Evolutionary conservation across 2,113 vertebrate species (phyloP), one percentile per base, ranked within the genome.

Genomic region (Microtus oregoni): DNA sequence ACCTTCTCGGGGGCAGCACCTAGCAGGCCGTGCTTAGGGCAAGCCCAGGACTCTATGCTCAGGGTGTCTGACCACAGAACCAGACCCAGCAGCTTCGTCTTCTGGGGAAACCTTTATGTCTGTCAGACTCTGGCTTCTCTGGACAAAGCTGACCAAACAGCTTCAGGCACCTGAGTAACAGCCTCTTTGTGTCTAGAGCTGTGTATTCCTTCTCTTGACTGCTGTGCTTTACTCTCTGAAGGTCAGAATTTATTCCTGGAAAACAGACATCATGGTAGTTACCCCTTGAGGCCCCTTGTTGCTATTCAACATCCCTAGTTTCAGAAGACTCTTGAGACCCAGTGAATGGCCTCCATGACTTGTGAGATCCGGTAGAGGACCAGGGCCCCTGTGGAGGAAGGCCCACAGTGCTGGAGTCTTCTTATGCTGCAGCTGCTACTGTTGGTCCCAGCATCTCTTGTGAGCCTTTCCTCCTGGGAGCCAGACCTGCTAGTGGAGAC

Each of bases 401-500:
- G 19, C 26, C 24, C 6, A 7, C 15, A 7, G 8, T 26, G 7
- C 55, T 58, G 8, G 1, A 50, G 22, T 10, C 44, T 38, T 24
- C 0, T 7, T 30, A 65, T 12, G 11, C 20, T 5, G 6, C 17
- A 12, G 67, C 75, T 17, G 17, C 15, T 0, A 28, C 26, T 3
- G 12, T 47, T 0, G 20, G 15, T 50, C 65, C 44, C 7, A 75
- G 44, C 30, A 44, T 17, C n/a, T 72, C 65, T 41, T 22, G 11
- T 13, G 11, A n/a, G 35, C 32, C 38, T 47, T 24, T 61, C 41
- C 0, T 38, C 47, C 26, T 20, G 70, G 68, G 58, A 67, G 13
- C 65, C 22, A 8, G 26, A 38, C n/a, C 38, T 15, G 81, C 22
- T 63, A 17, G 13, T 44, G 83, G 38, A 35, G 41, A 67, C 41